These are phyloP conservation scores for Euphydryas editha DNA, from an alignment of 2,888 invertebrate genomes.

Conservation along the genomic window DNA sequence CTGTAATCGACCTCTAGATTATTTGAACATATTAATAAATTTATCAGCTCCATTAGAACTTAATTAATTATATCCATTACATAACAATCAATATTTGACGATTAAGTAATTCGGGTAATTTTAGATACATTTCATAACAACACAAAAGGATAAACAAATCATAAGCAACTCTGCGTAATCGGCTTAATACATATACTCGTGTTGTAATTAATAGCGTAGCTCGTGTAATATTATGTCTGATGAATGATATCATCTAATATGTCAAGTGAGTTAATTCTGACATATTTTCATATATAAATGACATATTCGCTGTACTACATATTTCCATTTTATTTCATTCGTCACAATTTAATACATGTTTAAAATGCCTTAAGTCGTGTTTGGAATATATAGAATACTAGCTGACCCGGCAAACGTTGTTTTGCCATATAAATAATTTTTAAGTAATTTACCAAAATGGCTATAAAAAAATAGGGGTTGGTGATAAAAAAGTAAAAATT, in stretches of 20 bases:
- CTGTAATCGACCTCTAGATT: too few relatives aligned
- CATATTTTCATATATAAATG: slow-evolving; percentile 7
- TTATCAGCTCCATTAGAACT: too few relatives aligned
- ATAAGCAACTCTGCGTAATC: slow-evolving; percentile 45
- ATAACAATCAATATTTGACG: neutral
- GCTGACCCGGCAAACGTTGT: too few relatives aligned
- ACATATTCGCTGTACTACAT: neutral
- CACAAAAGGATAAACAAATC: slow-evolving; percentile 19
- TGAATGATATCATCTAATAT: slow-evolving; percentile 34
- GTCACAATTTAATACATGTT: neutral
- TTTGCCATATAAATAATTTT: too few relatives aligned
- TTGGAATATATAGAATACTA: too few relatives aligned
- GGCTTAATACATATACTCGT: slow-evolving; percentile 51
- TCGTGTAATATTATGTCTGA: slow-evolving; percentile 42
- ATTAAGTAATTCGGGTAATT: neutral
- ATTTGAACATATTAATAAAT: too few relatives aligned
- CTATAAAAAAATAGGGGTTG: too few relatives aligned
- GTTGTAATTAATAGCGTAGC: slow-evolving; percentile 51
- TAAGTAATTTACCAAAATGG: too few relatives aligned
- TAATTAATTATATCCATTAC: neutral
- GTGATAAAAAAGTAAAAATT: too few relatives aligned
- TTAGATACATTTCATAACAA: slow-evolving; percentile 2
- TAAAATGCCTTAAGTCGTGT: too few relatives aligned
- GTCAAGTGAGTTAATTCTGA: slow-evolving; percentile 28
- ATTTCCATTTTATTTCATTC: slow-evolving; percentile 6